Conservation (phyloP, 2,113 vertebrate species). For the Prunella fulvescens region DNA sequence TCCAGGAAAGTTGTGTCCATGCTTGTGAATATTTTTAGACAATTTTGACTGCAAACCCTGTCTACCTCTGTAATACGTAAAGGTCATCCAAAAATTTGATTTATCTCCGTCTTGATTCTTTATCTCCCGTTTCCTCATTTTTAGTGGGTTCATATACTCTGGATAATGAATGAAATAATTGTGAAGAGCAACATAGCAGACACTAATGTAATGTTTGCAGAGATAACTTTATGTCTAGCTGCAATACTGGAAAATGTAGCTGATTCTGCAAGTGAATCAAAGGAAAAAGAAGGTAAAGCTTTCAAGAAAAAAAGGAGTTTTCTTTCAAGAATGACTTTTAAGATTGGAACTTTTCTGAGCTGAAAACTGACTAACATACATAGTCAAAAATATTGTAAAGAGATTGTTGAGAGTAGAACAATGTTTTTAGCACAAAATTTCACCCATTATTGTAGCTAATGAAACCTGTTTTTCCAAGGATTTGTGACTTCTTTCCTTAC, state of each 20-base stretch:
- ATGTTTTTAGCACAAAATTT: not conserved
- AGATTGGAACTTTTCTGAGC: not conserved
- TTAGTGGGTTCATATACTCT: slow-evolving; percentile 86
- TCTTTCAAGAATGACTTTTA: not conserved
- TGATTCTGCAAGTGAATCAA: slow-evolving; percentile 43
- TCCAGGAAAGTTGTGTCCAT: not conserved
- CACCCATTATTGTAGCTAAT: not conserved
- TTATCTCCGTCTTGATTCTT: not conserved
- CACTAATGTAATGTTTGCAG: slow-evolving; percentile 74
- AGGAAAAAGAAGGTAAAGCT: slow-evolving; percentile 65
- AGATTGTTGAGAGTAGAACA: not conserved
- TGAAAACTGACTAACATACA: not conserved
- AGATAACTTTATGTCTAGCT: slow-evolving; percentile 77
- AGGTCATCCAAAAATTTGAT: not conserved
- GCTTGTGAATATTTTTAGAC: not conserved
- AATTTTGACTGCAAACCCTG: not conserved
- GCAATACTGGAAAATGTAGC: slow-evolving; percentile 77
- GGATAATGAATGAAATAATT: slow-evolving; percentile 81
- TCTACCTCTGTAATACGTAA: not conserved
- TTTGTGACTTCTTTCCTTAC: not conserved
- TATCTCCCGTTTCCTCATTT: not conserved
- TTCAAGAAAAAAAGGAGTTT: not conserved
- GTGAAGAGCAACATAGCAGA: slow-evolving; percentile 68
- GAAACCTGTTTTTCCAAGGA: not conserved
- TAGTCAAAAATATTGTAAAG: not conserved